Evolutionary conservation across 2,797 vertebrate genomes (phyloP).

Genomic region (Hoplostethus mediterraneus): DNA sequence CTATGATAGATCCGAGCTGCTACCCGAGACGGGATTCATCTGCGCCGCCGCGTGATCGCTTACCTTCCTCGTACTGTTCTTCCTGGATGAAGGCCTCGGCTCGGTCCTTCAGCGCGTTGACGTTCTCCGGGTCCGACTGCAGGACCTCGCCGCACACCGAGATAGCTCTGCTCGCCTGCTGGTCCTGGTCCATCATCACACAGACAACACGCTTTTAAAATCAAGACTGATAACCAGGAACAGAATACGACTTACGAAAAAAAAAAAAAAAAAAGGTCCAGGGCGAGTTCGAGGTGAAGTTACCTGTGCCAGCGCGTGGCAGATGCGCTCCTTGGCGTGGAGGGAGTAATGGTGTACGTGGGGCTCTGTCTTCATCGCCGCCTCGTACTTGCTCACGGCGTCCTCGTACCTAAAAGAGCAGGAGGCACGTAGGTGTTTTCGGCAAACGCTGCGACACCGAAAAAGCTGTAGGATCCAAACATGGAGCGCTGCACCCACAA

Average conservation of each 20-base stretch:
- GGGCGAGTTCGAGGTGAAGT: neutral
- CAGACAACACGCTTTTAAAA: conserved; percentile 9
- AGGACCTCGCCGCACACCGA: conserved; percentile 90
- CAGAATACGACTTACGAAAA: no score
- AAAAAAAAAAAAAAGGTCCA: no score
- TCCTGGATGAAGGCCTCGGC: conserved; percentile 94
- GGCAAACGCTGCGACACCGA: neutral
- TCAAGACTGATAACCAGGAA: neutral
- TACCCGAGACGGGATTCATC: neutral
- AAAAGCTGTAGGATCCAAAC: conserved; percentile 24
- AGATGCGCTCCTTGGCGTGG: conserved; percentile 94
- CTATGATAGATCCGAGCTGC: neutral
- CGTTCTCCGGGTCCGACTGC: conserved; percentile 86
- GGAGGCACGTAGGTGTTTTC: conserved; percentile 15
- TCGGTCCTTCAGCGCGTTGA: conserved; percentile 91
- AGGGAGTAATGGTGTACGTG: conserved; percentile 85
- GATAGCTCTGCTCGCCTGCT: conserved; percentile 89
- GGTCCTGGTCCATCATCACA: conserved; percentile 78
- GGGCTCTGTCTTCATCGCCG: conserved; percentile 93
- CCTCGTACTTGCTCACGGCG: conserved; percentile 91
- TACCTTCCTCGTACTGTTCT: conserved; percentile 96
- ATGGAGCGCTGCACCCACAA: conserved; percentile 25
- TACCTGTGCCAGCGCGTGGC: conserved; percentile 94
- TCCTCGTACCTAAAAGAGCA: conserved; percentile 88
- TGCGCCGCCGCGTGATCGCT: neutral